phyloP scores from a whole-genome alignment of 1,140 invertebrate genomes.

The Drosophila hydei region DNA sequence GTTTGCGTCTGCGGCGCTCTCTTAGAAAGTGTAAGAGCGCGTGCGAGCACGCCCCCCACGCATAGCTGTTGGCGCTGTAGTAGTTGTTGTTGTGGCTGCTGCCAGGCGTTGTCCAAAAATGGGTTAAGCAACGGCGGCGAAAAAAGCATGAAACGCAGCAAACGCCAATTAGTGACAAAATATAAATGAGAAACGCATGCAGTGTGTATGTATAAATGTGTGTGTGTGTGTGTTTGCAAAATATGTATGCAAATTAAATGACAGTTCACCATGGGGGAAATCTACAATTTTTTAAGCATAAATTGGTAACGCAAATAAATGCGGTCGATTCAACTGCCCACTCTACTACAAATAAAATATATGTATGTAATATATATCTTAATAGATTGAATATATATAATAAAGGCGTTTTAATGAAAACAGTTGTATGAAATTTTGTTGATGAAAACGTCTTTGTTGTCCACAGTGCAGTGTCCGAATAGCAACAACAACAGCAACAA shows the following conservation, averaged over 20 bases:
- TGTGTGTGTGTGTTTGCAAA: slow-evolving; percentile 7
- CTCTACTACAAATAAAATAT: no score
- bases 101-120: slow-evolving; percentile 42
- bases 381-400: background rate
- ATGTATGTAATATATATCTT: background rate
- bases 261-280: slow-evolving; percentile 18
- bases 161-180: slow-evolving; percentile 77
- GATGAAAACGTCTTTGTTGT: background rate
- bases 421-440: background rate
- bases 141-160: slow-evolving; percentile 54
- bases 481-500: slow-evolving; percentile 16
- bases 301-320: background rate
- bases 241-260: slow-evolving; percentile 47
- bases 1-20: slow-evolving; percentile 41
- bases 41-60: slow-evolving; percentile 66
- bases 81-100: slow-evolving; percentile 20
- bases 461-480: slow-evolving; percentile 37
- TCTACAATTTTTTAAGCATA: background rate
- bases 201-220: slow-evolving; percentile 12
- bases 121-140: slow-evolving; percentile 36
- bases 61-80: slow-evolving; percentile 56
- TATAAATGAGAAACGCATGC: slow-evolving; percentile 66
- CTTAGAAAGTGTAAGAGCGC: slow-evolving; percentile 62
- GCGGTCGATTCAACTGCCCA: no score
- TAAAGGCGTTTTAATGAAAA: background rate